Percentiles rank a stretch among this genome's conserved stretches.
phyloP scores from a whole-genome alignment of 2,113 vertebrate species.

The Athene cunicularia region DNA sequence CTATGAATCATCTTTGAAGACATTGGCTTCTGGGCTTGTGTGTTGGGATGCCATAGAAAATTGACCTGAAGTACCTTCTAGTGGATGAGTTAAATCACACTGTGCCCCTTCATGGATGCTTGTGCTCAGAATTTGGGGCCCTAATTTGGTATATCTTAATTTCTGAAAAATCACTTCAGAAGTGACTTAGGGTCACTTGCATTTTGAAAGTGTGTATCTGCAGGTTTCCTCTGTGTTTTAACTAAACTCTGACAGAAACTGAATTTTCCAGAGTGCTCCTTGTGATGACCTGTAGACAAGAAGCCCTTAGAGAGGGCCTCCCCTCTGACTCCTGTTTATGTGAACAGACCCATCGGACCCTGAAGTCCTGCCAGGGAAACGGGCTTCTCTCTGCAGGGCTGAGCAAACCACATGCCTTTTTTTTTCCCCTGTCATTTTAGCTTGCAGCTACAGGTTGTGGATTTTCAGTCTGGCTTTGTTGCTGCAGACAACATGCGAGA shows the following conservation, averaged over 20 bases:
- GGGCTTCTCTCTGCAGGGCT: neutral
- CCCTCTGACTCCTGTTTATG: rapidly evolving
- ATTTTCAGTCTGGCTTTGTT: neutral
- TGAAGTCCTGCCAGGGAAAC: neutral
- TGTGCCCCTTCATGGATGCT: neutral
- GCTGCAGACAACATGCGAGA: neutral
- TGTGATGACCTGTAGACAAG: neutral
- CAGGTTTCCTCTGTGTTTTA: neutral
- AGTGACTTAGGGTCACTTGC: neutral
- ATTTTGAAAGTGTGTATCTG: neutral
- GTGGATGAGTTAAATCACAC: slow-evolving; percentile 22
- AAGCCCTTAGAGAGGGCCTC: neutral
- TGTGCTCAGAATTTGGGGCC: neutral
- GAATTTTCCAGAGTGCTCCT: neutral
- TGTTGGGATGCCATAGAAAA: neutral
- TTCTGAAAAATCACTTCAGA: neutral
- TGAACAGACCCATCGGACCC: neutral
- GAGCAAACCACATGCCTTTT: rapidly evolving
- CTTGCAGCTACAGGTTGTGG: neutral
- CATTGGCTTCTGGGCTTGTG: neutral
- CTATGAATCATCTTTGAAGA: neutral
- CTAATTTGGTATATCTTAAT: neutral
- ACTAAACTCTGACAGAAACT: neutral
- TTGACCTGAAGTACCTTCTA: neutral
- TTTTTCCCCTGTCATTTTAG: neutral